These are phyloP conservation scores for Helicolenus hilgendorfi DNA, from an alignment of 2,797 vertebrate genomes.

Conservation along the genomic window DNA sequence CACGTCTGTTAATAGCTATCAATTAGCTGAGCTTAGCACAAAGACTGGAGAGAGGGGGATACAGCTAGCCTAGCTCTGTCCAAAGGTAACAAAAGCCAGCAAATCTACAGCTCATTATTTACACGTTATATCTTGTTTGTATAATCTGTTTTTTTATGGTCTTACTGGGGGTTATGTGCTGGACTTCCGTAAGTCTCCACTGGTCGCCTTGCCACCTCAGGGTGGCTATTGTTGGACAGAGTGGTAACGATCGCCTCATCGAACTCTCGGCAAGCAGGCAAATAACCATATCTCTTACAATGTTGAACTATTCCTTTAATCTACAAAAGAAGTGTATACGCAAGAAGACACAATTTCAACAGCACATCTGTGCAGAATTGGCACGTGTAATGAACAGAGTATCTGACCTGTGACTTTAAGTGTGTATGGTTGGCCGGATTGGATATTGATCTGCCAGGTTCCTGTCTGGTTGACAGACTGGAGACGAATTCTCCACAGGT, in stretches of 20 bases:
- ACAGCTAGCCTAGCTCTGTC: no score
- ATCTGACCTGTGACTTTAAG: constrained; percentile 87
- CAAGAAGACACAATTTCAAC: background rate
- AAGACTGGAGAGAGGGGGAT: background rate
- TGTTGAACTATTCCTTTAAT: background rate
- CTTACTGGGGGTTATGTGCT: background rate
- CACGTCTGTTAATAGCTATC: background rate
- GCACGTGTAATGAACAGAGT: background rate
- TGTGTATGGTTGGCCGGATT: constrained; percentile 73
- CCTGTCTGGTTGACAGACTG: constrained; percentile 56
- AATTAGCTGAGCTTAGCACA: background rate
- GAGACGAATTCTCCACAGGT: constrained; percentile 80
- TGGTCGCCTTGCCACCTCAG: background rate
- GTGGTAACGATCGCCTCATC: background rate
- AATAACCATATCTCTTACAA: background rate
- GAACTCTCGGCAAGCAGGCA: background rate
- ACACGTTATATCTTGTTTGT: background rate
- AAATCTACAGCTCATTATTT: background rate
- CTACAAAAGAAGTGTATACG: background rate
- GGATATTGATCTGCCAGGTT: constrained; percentile 80
- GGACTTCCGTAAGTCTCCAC: background rate
- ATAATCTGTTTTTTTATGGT: background rate
- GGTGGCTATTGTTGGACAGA: background rate
- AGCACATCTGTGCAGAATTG: no score
- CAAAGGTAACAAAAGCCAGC: no score